A percentile compares a stretch with the other conserved stretches of the same genome.
These are phyloP conservation scores for Lacanobia oleracea DNA, from an alignment of 2,888 invertebrate species.

Conservation along the genomic window DNA sequence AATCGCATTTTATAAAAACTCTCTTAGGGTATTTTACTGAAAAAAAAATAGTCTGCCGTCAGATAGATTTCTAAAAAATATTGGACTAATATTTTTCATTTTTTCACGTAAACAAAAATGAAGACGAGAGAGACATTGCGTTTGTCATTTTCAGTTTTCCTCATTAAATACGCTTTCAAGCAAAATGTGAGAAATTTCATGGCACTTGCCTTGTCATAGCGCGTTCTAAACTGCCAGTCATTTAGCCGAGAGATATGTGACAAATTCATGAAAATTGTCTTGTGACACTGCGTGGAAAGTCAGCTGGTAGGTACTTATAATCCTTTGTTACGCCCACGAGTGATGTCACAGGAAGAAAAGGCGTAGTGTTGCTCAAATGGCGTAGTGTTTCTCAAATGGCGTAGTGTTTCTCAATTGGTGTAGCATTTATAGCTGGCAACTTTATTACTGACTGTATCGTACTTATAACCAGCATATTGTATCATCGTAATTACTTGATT, in stretches of 20 bases:
- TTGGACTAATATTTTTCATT: too few relatives aligned
- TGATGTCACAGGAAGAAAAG: background rate
- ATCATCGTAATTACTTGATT: too few relatives aligned
- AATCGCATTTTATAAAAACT: too few relatives aligned
- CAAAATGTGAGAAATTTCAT: background rate
- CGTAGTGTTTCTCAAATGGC: slow-evolving; percentile 13
- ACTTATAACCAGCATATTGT: too few relatives aligned
- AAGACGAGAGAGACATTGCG: too few relatives aligned
- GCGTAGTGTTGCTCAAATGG: background rate
- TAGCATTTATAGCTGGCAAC: background rate
- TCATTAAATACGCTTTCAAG: too few relatives aligned
- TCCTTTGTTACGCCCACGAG: slow-evolving; percentile 10
- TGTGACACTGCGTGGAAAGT: background rate
- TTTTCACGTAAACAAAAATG: too few relatives aligned
- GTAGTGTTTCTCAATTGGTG: background rate
- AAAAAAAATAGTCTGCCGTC: too few relatives aligned
- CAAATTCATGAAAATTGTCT: background rate
- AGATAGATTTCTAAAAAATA: too few relatives aligned
- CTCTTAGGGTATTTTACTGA: too few relatives aligned
- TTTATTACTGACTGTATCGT: too few relatives aligned
- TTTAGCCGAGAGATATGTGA: background rate
- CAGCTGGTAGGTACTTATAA: background rate
- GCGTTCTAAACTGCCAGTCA: background rate
- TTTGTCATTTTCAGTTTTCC: too few relatives aligned
- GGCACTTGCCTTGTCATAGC: background rate